These are phyloP conservation scores for Lysiphlebus fabarum DNA, from an alignment of 1,140 invertebrate species.

Conservation along the genomic window DNA sequence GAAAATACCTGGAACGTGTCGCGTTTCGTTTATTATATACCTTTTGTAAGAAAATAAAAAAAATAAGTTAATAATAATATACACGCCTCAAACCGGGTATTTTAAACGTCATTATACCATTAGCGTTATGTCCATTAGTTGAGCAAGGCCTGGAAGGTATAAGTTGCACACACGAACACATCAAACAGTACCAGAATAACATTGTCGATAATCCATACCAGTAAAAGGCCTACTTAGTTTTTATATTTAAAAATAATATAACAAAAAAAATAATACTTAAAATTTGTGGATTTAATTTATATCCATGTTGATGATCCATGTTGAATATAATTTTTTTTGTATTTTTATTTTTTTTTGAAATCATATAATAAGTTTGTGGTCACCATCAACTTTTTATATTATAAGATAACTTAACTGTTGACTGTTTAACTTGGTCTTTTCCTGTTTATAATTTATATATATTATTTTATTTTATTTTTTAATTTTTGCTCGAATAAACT, in stretches of 20 bases:
- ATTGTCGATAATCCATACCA: conserved; percentile 21
- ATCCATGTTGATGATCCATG: no score
- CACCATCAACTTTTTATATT: no score
- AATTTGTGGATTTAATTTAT: no score
- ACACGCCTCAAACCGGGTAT: neutral
- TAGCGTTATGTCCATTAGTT: conserved; percentile 19
- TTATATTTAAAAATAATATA: neutral
- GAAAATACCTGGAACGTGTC: conserved; percentile 4
- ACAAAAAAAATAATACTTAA: no score
- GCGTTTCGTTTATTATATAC: conserved; percentile 13
- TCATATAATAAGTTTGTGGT: no score
- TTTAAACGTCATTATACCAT: conserved; percentile 18
- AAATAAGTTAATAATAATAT: no score
- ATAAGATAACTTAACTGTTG: neutral
- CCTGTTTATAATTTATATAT: neutral
- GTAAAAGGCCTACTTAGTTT: neutral
- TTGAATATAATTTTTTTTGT: no score
- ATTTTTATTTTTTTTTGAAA: no score
- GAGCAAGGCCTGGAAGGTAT: conserved; percentile 24
- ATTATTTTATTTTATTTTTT: neutral
- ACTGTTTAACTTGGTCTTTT: neutral
- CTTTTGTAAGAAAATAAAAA: no score
- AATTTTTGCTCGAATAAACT: no score
- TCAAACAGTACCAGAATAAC: conserved; percentile 30
- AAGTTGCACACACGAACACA: conserved; percentile 28